A percentile compares a stretch with the other conserved stretches of the same genome.
Evolutionary conservation across 2,888 invertebrate species (phyloP).

Genomic region (Ferrisia virgata): DNA sequence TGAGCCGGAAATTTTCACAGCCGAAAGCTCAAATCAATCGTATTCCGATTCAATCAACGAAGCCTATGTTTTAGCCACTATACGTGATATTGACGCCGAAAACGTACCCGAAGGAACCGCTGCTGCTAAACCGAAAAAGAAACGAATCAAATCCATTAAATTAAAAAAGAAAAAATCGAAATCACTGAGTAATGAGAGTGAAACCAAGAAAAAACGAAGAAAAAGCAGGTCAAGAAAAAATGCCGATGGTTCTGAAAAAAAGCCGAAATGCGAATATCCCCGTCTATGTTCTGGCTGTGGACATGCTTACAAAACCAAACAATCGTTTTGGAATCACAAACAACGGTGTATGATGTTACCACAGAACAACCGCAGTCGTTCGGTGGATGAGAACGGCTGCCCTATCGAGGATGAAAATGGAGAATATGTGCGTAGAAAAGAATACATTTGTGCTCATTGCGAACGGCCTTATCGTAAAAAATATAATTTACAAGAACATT

Average conservation of each 20-base stretch:
- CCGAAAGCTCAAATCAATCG: background rate
- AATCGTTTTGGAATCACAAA: conserved; percentile 40
- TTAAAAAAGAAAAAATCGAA: background rate
- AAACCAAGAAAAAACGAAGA: no score
- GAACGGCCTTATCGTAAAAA: conserved; percentile 37
- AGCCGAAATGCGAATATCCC: conserved; percentile 35
- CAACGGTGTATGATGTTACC: conserved; percentile 39
- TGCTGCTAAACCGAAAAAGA: background rate
- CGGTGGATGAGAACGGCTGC: conserved; percentile 6
- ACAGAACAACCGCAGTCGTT: background rate
- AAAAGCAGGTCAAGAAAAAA: background rate
- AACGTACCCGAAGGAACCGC: background rate
- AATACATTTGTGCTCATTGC: conserved; percentile 39
- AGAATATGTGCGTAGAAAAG: conserved; percentile 12
- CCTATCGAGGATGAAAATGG: background rate
- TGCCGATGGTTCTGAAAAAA: background rate
- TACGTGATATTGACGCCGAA: background rate
- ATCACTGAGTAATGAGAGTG: background rate
- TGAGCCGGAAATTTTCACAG: background rate
- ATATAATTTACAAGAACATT: conserved; percentile 32
- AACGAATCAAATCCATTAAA: background rate
- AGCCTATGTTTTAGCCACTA: background rate
- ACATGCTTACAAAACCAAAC: conserved; percentile 39
- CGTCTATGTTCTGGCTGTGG: conserved; percentile 35
- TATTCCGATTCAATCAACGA: background rate